phyloP scores from a whole-genome alignment of 2,888 invertebrate species.

The Chymomyza fuscimana region DNA sequence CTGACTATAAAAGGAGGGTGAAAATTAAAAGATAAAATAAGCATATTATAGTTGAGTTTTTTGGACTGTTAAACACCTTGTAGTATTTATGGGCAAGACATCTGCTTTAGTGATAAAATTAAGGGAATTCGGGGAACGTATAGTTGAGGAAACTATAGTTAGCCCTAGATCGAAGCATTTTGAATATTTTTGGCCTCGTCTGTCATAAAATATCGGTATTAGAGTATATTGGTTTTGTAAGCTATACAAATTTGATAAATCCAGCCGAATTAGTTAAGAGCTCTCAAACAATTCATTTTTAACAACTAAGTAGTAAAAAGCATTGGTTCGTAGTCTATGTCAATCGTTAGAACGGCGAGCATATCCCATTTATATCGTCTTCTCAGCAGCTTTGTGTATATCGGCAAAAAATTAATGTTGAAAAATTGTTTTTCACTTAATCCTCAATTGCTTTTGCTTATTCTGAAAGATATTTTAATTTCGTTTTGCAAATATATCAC shows the following conservation, averaged over 20 bases:
- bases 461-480: constrained; percentile 75
- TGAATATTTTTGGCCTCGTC: neutral
- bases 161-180: neutral
- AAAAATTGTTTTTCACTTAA: constrained; percentile 1
- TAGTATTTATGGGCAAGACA: neutral
- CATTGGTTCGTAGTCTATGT: too few relatives aligned
- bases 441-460: neutral
- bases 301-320: too few relatives aligned
- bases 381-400: neutral
- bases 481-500: constrained; percentile 38
- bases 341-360: too few relatives aligned
- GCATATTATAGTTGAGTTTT: constrained; percentile 5
- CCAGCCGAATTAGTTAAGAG: too few relatives aligned
- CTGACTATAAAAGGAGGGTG: constrained; percentile 23
- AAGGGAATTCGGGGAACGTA: neutral
- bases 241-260: too few relatives aligned
- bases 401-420: neutral
- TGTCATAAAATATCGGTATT: too few relatives aligned
- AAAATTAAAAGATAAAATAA: constrained; percentile 27
- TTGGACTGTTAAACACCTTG: neutral
- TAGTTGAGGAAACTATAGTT: neutral
- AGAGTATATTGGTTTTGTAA: too few relatives aligned
- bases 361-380: too few relatives aligned
- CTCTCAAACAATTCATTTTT: too few relatives aligned
- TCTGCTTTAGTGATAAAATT: neutral